These are phyloP conservation scores for Sebastes diploproa DNA, from an alignment of 2,797 vertebrate genomes.

Conservation along the genomic window DNA sequence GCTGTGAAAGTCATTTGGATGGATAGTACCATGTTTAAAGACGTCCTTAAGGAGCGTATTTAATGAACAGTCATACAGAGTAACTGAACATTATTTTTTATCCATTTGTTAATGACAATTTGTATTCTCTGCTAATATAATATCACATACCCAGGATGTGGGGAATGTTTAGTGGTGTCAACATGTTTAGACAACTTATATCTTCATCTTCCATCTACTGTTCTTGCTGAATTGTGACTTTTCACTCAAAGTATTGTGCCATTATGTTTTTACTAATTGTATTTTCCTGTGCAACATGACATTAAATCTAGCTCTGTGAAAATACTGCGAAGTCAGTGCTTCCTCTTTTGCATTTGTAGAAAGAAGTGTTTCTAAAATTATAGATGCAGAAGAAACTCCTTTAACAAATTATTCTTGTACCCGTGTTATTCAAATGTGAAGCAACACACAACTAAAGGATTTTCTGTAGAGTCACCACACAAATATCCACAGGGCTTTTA, in stretches of 20 bases:
- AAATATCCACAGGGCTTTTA: neutral
- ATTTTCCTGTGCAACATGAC: no score
- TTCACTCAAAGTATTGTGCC: neutral
- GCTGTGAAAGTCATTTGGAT: constrained; percentile 32
- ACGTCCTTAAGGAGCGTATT: neutral
- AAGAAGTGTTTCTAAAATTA: no score
- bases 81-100: neutral
- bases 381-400: no score
- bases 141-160: neutral
- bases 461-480: neutral
- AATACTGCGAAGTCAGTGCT: no score
- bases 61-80: neutral
- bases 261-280: neutral
- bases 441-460: no score
- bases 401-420: no score
- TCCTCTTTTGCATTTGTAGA: no score
- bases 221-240: neutral
- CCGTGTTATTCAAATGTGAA: no score
- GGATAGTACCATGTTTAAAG: neutral
- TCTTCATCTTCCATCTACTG: constrained; percentile 6
- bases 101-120: neutral
- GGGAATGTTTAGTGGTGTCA: neutral
- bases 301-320: no score
- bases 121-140: neutral
- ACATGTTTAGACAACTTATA: neutral